These are phyloP conservation scores for Laodelphax striatellus DNA, from an alignment of 1,140 invertebrate species.

Conservation along the genomic window DNA sequence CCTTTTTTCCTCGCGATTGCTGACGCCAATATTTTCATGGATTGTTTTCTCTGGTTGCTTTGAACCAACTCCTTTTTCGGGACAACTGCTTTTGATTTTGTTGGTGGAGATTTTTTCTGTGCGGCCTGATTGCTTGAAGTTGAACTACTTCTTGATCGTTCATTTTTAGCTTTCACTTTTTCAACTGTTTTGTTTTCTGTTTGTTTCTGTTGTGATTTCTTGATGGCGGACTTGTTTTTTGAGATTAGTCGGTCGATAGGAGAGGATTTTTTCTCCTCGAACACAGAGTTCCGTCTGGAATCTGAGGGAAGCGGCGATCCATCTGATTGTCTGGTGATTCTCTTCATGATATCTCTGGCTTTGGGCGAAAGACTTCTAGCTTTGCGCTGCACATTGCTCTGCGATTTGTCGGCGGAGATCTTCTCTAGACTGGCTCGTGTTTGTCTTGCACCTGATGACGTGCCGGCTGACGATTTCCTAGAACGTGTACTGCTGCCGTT, in stretches of 20 bases:
- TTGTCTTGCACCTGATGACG: too few species aligned
- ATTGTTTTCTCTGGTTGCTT: too few species aligned
- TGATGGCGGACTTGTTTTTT: slow-evolving; percentile 7
- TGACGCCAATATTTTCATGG: not conserved
- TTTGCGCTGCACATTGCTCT: too few species aligned
- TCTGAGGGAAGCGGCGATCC: not conserved
- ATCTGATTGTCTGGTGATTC: not conserved
- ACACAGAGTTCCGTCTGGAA: not conserved
- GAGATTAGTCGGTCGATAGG: slow-evolving; percentile 10
- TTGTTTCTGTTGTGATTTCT: not conserved
- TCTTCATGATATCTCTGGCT: not conserved
- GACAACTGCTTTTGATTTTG: too few species aligned
- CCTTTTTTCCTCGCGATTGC: not conserved
- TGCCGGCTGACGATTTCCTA: too few species aligned
- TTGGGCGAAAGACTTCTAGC: not conserved
- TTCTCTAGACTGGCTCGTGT: too few species aligned
- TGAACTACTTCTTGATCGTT: too few species aligned
- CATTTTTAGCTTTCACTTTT: not conserved
- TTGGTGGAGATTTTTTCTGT: too few species aligned
- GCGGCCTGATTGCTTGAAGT: too few species aligned
- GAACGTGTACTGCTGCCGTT: not conserved
- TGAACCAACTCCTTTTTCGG: too few species aligned
- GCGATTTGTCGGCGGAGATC: too few species aligned
- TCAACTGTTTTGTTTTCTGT: not conserved
- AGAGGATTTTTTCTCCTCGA: slow-evolving; percentile 3